phyloP scores from a whole-genome alignment of 2,113 vertebrate genomes.

The Nycticorax nycticorax region DNA sequence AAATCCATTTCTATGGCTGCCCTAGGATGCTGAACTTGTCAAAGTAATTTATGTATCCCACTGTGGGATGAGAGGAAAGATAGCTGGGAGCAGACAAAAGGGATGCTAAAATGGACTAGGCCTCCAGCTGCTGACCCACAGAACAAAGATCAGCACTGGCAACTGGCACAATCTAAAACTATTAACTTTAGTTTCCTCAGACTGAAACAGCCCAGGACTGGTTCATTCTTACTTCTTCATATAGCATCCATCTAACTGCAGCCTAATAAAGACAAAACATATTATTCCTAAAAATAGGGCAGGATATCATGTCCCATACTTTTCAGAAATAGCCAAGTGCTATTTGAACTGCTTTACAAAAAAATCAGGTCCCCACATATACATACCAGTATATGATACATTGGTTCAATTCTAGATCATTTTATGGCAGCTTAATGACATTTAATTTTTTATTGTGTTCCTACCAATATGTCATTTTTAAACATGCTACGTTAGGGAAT shows the following conservation, averaged over 20 bases:
- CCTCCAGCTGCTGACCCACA: background rate
- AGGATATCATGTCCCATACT: background rate
- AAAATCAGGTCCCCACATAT: background rate
- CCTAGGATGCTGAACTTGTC: background rate
- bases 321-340: background rate
- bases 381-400: background rate
- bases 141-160: background rate
- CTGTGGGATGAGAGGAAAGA: background rate
- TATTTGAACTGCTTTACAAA: constrained; percentile 16
- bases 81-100: background rate
- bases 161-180: background rate
- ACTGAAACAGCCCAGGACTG: background rate
- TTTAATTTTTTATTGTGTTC: background rate
- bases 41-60: background rate
- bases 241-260: background rate
- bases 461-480: background rate
- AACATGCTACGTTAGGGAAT: background rate
- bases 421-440: background rate
- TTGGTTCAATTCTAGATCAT: background rate
- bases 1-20: background rate
- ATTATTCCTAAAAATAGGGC: background rate
- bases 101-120: background rate
- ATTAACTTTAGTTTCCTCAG: background rate
- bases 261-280: background rate
- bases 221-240: background rate